Evolutionary conservation across 1,140 invertebrate genomes (phyloP).

Genomic region (Leucophenga varia): DNA sequence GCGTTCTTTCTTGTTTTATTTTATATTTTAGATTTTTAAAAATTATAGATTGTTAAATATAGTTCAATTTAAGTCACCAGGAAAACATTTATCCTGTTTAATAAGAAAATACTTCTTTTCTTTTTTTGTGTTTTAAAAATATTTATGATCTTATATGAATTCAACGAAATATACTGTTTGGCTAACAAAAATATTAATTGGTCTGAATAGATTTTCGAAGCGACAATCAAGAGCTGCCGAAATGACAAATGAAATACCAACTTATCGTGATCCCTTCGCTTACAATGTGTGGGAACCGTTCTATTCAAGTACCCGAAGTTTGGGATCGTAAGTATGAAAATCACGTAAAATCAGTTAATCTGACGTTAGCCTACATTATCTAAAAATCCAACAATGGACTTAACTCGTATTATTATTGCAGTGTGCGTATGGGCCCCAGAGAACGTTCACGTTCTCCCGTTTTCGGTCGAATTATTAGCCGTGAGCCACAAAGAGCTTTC

Average conservation of each 20-base stretch:
- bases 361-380: too few relatives aligned
- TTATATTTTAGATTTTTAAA: too few relatives aligned
- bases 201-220: conserved; percentile 70
- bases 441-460: conserved; percentile 57
- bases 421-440: conserved; percentile 26
- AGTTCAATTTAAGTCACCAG: neutral
- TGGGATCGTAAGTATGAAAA: conserved; percentile 57
- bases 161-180: neutral
- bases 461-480: conserved; percentile 66
- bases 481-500: too few relatives aligned
- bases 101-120: neutral
- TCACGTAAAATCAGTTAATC: too few relatives aligned
- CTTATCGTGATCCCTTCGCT: conserved; percentile 75
- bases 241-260: conserved; percentile 80
- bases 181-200: neutral
- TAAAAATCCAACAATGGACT: too few relatives aligned
- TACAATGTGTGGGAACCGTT: conserved; percentile 79
- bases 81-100: neutral
- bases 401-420: conserved; percentile 8
- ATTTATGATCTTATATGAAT: neutral
- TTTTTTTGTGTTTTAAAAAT: neutral
- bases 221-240: conserved; percentile 82
- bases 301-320: conserved; percentile 59
- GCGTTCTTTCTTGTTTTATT: too few relatives aligned
- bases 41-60: too few relatives aligned